Evolutionary conservation across 2,113 vertebrate species (phyloP), one percentile per base, ranked within the genome.

Genomic region (Isurus oxyrinchus): DNA sequence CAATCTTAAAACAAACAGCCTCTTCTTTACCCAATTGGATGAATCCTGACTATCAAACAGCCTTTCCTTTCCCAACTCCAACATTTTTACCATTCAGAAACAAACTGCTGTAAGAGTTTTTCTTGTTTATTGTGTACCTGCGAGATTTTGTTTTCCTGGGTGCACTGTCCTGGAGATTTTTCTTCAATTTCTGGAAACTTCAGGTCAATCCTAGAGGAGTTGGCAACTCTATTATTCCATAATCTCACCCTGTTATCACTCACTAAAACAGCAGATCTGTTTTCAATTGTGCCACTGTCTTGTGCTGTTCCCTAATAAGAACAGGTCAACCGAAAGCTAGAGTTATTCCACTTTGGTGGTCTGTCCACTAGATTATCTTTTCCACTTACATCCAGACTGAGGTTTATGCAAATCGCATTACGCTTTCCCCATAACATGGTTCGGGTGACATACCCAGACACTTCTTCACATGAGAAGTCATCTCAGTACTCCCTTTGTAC

Each of bases 401-500:
- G 0, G 27, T 27, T 88, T 88, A 88, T 0, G 10, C 86, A 23
- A n/a, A 4, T 21, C 81, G 44, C 81, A 21, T 2, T 1, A 19
- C 61, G 49, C 8, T 25, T 23, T 27, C 63, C 19, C 63, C 66
- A 69, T 1, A 25, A 69, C 1, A 19, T 44, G 57, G 57, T 10
- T 66, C 67, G 21, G 61, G 55, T n/a, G 31, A 59, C 27, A 57
- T 11, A 87, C 27, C 3, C 55, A 35, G 3, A 10, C 86, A 11
- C 87, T 90, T 55, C 10, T 61, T 6, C 35, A n/a, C 1, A 61
- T 4, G 27, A 31, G 88, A 40, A 63, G 59, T 0, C 66, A 69
- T 23, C 61, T 94, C 61, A 67, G 93, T 94, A 67, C 93, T 95
- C 94, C 94, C 63, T 25, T 49, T 95, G 63, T 49, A 44, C 19